Conservation (phyloP, 2,888 invertebrate genomes). For the Mimumesa dahlbomi region DNA sequence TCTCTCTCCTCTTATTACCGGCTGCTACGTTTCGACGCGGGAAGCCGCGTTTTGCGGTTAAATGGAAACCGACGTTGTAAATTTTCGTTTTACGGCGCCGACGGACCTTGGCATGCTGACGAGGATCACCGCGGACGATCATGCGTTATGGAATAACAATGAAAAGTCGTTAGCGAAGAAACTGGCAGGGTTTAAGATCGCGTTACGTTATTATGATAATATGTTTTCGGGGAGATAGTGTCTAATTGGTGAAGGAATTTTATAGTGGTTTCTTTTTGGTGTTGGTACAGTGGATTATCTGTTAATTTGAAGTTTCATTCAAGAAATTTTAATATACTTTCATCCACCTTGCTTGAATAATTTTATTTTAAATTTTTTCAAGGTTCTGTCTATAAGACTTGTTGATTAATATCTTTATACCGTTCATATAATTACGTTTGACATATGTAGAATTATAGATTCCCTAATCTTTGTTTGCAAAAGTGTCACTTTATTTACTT, state of each 20-base stretch:
- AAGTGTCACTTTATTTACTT: too few relatives aligned
- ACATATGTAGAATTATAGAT: too few relatives aligned
- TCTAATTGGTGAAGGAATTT: too few relatives aligned
- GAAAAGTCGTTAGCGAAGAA: slow-evolving; percentile 11
- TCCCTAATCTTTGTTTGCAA: too few relatives aligned
- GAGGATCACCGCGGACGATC: not conserved
- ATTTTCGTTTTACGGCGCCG: not conserved
- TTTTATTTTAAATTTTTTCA: too few relatives aligned
- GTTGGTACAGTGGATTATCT: not conserved
- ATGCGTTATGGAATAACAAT: not conserved
- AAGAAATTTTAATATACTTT: too few relatives aligned
- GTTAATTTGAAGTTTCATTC: not conserved
- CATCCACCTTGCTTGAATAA: too few relatives aligned
- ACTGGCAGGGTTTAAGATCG: slow-evolving; percentile 17
- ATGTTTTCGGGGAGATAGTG: not conserved
- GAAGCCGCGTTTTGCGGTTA: not conserved
- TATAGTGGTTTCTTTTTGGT: not conserved
- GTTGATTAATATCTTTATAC: too few relatives aligned
- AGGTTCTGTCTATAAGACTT: too few relatives aligned
- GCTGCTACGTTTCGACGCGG: not conserved
- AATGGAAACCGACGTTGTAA: slow-evolving; percentile 1
- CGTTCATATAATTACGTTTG: too few relatives aligned
- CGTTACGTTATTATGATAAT: slow-evolving; percentile 23
- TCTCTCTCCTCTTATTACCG: not conserved
- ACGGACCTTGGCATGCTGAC: not conserved